A percentile compares a stretch with the other conserved stretches of the same genome.
Conservation (phyloP, 2,888 invertebrate genomes). For the Oxystoma pomonae region DNA sequence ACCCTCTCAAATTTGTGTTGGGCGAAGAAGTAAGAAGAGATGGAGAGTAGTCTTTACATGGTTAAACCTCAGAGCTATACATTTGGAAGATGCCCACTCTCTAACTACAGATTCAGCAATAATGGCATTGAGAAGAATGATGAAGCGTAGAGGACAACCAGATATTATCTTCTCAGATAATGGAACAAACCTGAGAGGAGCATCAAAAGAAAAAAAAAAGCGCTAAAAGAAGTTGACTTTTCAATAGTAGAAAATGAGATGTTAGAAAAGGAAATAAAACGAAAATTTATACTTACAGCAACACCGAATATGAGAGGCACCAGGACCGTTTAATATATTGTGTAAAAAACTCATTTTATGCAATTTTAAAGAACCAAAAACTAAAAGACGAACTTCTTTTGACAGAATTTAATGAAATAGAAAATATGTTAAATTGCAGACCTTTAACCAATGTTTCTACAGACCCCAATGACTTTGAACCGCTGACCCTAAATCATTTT, state of each 20-base stretch:
- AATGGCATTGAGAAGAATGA: constrained; percentile 6
- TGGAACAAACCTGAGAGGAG: constrained; percentile 9
- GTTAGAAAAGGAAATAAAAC: background rate
- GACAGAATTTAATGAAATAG: background rate
- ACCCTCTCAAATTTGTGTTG: background rate
- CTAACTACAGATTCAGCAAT: constrained; percentile 9
- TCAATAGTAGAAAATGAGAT: background rate
- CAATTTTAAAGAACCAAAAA: constrained; percentile 2
- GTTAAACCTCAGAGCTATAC: constrained; percentile 7
- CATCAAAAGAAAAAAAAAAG: background rate
- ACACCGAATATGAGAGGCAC: constrained; percentile 8
- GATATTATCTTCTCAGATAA: constrained; percentile 9
- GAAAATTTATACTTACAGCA: constrained; percentile 9
- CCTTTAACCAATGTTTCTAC: background rate
- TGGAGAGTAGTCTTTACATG: constrained; percentile 12
- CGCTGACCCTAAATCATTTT: constrained; percentile 1
- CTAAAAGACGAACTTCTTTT: background rate
- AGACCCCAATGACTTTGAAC: background rate
- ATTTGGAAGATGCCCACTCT: constrained; percentile 13
- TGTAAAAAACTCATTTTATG: constrained; percentile 7
- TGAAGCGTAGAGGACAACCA: constrained; percentile 4
- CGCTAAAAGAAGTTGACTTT: background rate
- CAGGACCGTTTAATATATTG: constrained; percentile 7
- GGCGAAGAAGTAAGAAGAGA: background rate
- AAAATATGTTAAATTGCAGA: background rate